phyloP scores from a whole-genome alignment of 2,113 vertebrate genomes.

The Lampris megalopsis region DNA sequence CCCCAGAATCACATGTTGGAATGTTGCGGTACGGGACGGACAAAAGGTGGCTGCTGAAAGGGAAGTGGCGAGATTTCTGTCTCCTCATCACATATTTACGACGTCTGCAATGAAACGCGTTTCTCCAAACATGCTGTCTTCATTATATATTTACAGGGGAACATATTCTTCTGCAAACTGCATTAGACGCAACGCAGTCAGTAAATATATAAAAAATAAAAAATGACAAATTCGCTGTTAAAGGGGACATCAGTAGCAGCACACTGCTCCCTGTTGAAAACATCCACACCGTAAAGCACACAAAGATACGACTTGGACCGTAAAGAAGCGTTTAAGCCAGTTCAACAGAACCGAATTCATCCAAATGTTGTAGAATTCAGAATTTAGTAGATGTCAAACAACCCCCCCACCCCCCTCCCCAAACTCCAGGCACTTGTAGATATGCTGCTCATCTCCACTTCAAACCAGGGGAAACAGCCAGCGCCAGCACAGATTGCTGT shows the following conservation, averaged over 20 bases:
- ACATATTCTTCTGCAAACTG: neutral
- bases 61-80: neutral
- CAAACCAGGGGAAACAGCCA: conserved; percentile 52
- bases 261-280: too few relatives aligned
- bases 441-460: conserved; percentile 62
- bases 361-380: neutral
- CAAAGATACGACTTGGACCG: neutral
- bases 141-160: neutral
- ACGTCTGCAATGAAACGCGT: too few relatives aligned
- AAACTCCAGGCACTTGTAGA: conserved; percentile 31
- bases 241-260: neutral
- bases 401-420: neutral
- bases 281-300: neutral
- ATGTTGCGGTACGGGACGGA: neutral
- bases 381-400: conserved; percentile 37
- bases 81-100: neutral
- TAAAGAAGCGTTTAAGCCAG: neutral
- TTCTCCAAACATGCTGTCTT: neutral
- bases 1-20: conserved; percentile 14
- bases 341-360: conserved; percentile 17
- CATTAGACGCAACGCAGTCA: neutral
- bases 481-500: conserved; percentile 19
- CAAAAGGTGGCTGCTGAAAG: conserved; percentile 10
- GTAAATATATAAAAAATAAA: neutral
- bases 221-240: conserved; percentile 4